Evolutionary conservation across 2,113 vertebrate species (phyloP), one percentile per base, ranked within the genome.

Genomic region (Paradisaea rubra): DNA sequence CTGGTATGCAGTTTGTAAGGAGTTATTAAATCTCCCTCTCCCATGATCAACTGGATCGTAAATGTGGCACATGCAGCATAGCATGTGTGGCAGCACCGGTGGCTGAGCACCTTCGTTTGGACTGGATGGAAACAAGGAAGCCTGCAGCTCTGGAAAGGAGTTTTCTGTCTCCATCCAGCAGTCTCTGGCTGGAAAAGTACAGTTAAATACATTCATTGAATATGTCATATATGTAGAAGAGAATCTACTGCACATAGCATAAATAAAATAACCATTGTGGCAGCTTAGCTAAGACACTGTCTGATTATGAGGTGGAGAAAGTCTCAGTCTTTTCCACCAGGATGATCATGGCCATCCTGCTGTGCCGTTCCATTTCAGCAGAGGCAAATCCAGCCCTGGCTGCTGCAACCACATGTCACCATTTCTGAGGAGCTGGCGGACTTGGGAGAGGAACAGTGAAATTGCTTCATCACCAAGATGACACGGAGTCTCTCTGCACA

Each of bases 361-460:
- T 8, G 0, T 49, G 45, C 27, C 1, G 1, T 68, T 91, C 57
- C 10, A 8, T 74, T 92, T 74, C 35, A 52, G 39, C 64, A 63
- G 78, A 41, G 35, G 13, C 1, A 1, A 72, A 76, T 56, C 37
- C 9, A 4, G 24, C 37, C 60, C 39, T 41, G 54, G 63, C 31
- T 85, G 61, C 24, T 70, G 63, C 74, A 73, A 15, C 37, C 17
- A 4, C 0, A 0, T 5, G 1, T 64, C 1, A 0, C 37, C 10
- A 5, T 39, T 22, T 69, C 66, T 6, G 6, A 89, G 66, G 49
- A 84, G 21, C 49, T 7, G 2, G 37, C 19, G 54, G 35, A 14
- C 20, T 4, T 12, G 31, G n/a, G 61, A 71, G n/a, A 63, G 30
- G 27, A 78, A 16, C 41, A 21, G 1, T 2, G 3, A 53, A 72